Evolutionary conservation across 2,113 vertebrate species (phyloP).

Genomic region (Junco hyemalis): DNA sequence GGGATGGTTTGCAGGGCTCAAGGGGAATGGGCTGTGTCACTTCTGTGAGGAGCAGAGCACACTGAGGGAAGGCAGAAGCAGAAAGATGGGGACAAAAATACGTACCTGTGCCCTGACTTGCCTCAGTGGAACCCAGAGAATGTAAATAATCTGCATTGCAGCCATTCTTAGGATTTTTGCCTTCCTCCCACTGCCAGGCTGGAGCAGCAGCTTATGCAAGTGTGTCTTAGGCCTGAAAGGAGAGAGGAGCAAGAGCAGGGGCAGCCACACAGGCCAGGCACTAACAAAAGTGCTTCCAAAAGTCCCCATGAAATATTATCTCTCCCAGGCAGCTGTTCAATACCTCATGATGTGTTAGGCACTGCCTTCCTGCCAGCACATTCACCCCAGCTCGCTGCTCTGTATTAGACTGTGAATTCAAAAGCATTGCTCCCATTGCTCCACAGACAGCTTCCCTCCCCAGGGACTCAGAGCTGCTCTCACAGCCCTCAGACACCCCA

Average conservation of each 20-base stretch:
- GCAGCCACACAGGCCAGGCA: not conserved
- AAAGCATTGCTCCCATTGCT: not conserved
- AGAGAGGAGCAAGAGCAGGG: not conserved
- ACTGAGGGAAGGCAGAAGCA: accelerated
- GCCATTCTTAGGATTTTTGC: conserved; percentile 36
- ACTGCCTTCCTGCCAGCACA: not conserved
- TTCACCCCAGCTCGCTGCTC: not conserved
- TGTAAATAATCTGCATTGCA: not conserved
- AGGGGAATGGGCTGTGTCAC: not conserved
- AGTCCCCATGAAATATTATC: conserved; percentile 48
- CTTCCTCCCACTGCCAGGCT: not conserved
- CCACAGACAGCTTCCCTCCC: not conserved
- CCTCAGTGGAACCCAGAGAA: not conserved
- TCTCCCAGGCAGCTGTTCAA: conserved; percentile 28
- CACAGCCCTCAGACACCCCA: accelerated
- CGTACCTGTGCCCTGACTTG: conserved; percentile 5
- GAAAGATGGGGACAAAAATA: not conserved
- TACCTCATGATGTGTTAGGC: not conserved
- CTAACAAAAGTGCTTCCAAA: conserved; percentile 20
- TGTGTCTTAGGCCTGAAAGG: not conserved
- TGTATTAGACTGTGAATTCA: not conserved
- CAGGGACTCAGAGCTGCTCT: not conserved
- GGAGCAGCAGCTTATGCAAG: not conserved
- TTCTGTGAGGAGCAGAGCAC: not conserved
- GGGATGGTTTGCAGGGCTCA: not conserved